A percentile compares a stretch with the other conserved stretches of the same genome.
These are phyloP conservation scores for Anodontia alba DNA, from an alignment of 2,888 invertebrate genomes.

Conservation along the genomic window DNA sequence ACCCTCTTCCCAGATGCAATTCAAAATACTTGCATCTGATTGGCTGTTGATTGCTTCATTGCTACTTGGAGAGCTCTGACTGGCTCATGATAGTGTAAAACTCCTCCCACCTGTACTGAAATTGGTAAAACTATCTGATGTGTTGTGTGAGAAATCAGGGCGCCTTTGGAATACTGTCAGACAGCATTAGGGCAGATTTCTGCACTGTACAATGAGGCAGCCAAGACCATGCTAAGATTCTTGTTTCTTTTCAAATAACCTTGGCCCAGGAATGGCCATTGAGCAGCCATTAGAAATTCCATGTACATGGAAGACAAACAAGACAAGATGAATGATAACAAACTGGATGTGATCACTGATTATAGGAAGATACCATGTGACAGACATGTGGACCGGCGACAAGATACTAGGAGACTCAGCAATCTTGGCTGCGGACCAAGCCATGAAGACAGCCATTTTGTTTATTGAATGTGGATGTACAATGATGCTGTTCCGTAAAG, in stretches of 20 bases:
- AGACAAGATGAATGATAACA: conserved; percentile 23
- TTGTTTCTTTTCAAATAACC: conserved; percentile 19
- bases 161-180: conserved; percentile 57
- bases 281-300: conserved; percentile 63
- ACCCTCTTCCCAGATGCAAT: conserved; percentile 63
- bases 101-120: conserved; percentile 76
- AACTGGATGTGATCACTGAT: not conserved
- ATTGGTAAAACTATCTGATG: conserved; percentile 80
- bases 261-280: conserved; percentile 25
- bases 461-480: conserved; percentile 1
- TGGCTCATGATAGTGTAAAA: conserved; percentile 69
- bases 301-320: conserved; percentile 63
- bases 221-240: conserved; percentile 14
- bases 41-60: conserved; percentile 51
- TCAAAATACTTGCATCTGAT: conserved; percentile 63
- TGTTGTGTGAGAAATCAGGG: conserved; percentile 60
- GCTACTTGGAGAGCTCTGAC: conserved; percentile 69
- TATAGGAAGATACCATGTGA: conserved; percentile 4
- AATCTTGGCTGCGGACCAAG: not conserved
- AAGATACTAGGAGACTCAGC: not conserved
- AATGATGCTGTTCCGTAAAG: not conserved
- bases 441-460: conserved; percentile 1
- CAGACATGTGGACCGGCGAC: not conserved
- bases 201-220: conserved; percentile 37
- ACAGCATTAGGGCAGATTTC: conserved; percentile 65